These are phyloP conservation scores for Steatornis caripensis DNA, from an alignment of 2,113 vertebrate species.

Conservation along the genomic window DNA sequence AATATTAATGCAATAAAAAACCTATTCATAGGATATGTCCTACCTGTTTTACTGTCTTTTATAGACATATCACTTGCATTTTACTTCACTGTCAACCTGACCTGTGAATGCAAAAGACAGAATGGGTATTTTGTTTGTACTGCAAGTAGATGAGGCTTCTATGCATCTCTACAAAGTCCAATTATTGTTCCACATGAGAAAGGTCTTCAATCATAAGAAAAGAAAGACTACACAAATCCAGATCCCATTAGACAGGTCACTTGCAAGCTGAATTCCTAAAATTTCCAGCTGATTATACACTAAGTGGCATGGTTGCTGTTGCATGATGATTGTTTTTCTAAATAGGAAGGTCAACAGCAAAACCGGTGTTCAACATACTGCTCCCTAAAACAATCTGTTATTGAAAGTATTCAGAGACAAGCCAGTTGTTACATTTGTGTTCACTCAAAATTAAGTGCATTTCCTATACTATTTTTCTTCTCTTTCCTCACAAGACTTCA, in stretches of 20 bases:
- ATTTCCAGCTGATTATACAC: slow-evolving; percentile 13
- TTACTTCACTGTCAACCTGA: neutral
- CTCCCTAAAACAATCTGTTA: neutral
- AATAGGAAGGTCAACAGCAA: neutral
- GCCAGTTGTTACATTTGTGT: neutral
- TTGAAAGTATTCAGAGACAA: slow-evolving; percentile 6
- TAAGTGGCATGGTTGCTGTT: neutral
- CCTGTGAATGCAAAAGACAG: neutral
- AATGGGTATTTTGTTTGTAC: neutral
- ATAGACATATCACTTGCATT: neutral
- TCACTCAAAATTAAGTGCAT: neutral
- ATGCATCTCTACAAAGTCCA: neutral
- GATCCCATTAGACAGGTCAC: neutral
- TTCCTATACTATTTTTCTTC: neutral
- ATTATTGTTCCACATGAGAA: neutral
- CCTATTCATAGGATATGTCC: neutral
- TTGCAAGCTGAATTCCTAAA: slow-evolving; percentile 4
- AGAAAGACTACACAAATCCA: neutral
- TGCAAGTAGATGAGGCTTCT: neutral
- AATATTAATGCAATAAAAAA: neutral
- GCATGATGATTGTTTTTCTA: slow-evolving; percentile 11
- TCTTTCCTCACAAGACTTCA: neutral
- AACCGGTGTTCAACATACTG: neutral
- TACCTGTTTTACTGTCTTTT: neutral
- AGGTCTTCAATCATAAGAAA: neutral